These are phyloP conservation scores for Orussus abietinus DNA, from an alignment of 1,140 invertebrate genomes.

Conservation along the genomic window DNA sequence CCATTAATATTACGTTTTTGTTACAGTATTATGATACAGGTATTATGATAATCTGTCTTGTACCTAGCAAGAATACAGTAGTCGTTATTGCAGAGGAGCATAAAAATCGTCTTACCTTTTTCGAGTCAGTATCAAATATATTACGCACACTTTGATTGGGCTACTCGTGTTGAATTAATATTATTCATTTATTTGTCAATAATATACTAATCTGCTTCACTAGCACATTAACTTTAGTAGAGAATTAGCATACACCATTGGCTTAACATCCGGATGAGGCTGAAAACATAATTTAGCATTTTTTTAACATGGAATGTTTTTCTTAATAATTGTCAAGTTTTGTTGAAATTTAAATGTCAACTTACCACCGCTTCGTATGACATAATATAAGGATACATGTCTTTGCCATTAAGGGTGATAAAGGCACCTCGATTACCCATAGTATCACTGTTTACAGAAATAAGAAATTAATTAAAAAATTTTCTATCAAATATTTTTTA, in stretches of 20 bases:
- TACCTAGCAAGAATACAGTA: slow-evolving; percentile 31
- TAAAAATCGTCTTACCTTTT: slow-evolving; percentile 27
- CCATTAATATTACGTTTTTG: slow-evolving; percentile 26
- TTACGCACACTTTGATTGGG: slow-evolving; percentile 42
- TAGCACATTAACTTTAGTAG: slow-evolving; percentile 64
- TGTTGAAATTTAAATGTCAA: slow-evolving; percentile 25
- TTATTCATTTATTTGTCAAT: slow-evolving; percentile 28
- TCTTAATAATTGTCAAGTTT: slow-evolving; percentile 1
- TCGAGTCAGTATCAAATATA: slow-evolving; percentile 40
- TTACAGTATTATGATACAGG: slow-evolving; percentile 26
- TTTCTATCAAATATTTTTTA: slow-evolving; percentile 10
- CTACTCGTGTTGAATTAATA: slow-evolving; percentile 37
- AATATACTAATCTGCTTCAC: slow-evolving; percentile 32
- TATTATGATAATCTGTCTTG: slow-evolving; percentile 17
- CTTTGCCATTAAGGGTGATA: slow-evolving; percentile 89
- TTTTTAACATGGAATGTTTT: slow-evolving; percentile 14
- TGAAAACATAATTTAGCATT: slow-evolving; percentile 62
- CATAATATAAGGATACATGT: slow-evolving; percentile 85
- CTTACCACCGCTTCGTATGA: slow-evolving; percentile 92
- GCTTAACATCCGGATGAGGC: slow-evolving; percentile 95
- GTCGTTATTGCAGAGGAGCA: slow-evolving; percentile 28
- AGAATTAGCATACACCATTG: slow-evolving; percentile 91
- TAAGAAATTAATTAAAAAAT: slow-evolving; percentile 13
- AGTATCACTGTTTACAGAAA: slow-evolving; percentile 77
- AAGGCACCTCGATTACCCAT: slow-evolving; percentile 98